Evolutionary conservation across 2,113 vertebrate species (phyloP).

Genomic region (Dolichallabes microphthalmus): DNA sequence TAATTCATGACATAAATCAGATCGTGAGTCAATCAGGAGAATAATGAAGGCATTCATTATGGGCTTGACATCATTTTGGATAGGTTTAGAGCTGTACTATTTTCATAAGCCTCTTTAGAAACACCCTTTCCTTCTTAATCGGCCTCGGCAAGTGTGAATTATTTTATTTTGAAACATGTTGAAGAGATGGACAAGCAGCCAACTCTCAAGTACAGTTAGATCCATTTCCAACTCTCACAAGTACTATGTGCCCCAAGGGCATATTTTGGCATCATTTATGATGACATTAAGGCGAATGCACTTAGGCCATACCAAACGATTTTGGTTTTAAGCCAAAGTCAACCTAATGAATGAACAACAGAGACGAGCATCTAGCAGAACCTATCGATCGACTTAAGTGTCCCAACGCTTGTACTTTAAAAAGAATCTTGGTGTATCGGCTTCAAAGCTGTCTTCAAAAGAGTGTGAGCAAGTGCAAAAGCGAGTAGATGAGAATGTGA

Average conservation of each 20-base stretch:
- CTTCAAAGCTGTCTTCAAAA: conserved; percentile 8
- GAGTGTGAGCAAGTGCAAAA: neutral
- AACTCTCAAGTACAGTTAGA: neutral
- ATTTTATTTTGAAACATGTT: conserved; percentile 31
- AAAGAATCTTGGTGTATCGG: neutral
- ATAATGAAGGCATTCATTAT: conserved; percentile 44
- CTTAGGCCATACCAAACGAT: conserved; percentile 24
- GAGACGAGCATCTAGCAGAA: conserved; percentile 19
- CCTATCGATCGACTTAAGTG: conserved; percentile 29
- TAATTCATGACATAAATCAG: conserved; percentile 34
- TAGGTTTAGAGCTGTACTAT: conserved; percentile 43
- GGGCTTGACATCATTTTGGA: conserved; percentile 44
- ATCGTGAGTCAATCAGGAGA: conserved; percentile 30
- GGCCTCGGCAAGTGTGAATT: conserved; percentile 38
- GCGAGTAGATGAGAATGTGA: conserved; percentile 20
- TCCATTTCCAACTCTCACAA: neutral
- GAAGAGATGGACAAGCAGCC: conserved; percentile 12
- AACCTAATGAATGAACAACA: conserved; percentile 33
- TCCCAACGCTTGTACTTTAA: neutral
- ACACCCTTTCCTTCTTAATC: conserved; percentile 37
- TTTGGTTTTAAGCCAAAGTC: conserved; percentile 29
- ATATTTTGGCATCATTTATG: conserved; percentile 29
- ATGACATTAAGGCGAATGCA: conserved; percentile 33
- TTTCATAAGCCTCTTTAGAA: conserved; percentile 35
- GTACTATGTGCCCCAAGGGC: conserved; percentile 31